phyloP scores from a whole-genome alignment of 2,113 vertebrate species.

The Raja brachyura region DNA sequence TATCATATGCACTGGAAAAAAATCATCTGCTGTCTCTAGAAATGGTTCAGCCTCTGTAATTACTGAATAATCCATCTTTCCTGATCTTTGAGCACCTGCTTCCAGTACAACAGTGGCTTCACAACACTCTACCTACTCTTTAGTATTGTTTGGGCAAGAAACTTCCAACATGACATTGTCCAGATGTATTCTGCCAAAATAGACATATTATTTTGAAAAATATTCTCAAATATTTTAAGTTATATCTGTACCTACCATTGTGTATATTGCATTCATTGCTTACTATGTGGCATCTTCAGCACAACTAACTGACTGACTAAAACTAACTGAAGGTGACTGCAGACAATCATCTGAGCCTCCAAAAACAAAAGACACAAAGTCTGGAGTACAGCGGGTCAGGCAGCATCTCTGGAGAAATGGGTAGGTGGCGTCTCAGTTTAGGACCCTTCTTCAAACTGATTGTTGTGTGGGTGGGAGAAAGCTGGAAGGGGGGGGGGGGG shows the following conservation, averaged over 20 bases:
- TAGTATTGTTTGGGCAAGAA: neutral
- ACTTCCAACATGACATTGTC: neutral
- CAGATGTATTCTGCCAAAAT: neutral
- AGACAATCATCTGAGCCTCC: no score
- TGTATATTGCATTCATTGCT: neutral
- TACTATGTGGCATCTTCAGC: no score
- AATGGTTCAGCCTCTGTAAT: neutral
- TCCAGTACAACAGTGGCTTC: neutral
- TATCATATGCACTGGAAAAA: neutral
- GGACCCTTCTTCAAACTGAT: no score
- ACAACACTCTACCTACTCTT: neutral
- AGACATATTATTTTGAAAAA: neutral
- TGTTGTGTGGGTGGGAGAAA: no score
- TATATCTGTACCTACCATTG: neutral
- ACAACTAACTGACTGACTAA: no score
- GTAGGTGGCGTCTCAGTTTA: no score
- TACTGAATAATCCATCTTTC: neutral
- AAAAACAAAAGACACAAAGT: no score
- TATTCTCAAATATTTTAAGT: neutral
- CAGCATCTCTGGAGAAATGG: no score
- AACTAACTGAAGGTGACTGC: no score
- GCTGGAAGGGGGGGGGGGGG: no score
- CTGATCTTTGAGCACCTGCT: neutral
- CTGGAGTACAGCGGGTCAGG: no score
- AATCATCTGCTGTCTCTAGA: neutral